Conservation (phyloP, 2,888 invertebrate species). For the Drosophila subsilvestris region DNA sequence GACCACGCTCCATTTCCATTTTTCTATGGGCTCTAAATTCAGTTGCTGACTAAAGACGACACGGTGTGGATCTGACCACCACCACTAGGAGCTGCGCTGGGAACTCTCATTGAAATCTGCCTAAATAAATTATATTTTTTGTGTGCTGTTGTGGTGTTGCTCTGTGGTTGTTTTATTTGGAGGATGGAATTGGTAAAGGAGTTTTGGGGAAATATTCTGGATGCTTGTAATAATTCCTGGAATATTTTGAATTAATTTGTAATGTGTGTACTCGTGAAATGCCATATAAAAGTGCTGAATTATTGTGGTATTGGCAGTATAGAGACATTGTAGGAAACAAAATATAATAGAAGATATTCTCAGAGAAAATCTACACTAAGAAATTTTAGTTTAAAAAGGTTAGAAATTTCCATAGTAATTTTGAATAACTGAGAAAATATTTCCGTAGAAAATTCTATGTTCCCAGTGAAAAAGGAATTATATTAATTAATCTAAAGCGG, state of each 20-base stretch:
- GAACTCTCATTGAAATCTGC: not conserved
- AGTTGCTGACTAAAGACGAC: slow-evolving; percentile 56
- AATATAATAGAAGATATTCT: too few species aligned
- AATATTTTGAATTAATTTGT: not conserved
- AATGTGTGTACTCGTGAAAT: too few species aligned
- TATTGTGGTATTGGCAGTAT: too few species aligned
- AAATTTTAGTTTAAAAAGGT: too few species aligned
- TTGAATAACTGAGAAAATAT: too few species aligned
- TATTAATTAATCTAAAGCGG: not conserved
- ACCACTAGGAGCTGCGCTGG: slow-evolving; percentile 4
- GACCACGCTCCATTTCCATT: slow-evolving; percentile 8
- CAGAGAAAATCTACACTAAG: too few species aligned
- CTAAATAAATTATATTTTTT: slow-evolving; percentile 44
- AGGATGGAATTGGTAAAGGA: not conserved
- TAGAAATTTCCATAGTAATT: too few species aligned
- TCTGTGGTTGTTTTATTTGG: slow-evolving; percentile 8
- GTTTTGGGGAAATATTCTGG: not conserved
- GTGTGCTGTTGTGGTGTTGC: not conserved
- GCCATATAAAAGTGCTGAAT: not conserved
- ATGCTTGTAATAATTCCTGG: too few species aligned
- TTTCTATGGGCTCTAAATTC: slow-evolving; percentile 27
- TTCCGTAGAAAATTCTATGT: too few species aligned
- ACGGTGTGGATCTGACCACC: slow-evolving; percentile 20
- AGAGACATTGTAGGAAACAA: too few species aligned
- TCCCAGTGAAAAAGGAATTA: not conserved